Evolutionary conservation across 2,797 vertebrate species (phyloP), one percentile per base, ranked within the genome.

Genomic region (Nannoperca obscura): DNA sequence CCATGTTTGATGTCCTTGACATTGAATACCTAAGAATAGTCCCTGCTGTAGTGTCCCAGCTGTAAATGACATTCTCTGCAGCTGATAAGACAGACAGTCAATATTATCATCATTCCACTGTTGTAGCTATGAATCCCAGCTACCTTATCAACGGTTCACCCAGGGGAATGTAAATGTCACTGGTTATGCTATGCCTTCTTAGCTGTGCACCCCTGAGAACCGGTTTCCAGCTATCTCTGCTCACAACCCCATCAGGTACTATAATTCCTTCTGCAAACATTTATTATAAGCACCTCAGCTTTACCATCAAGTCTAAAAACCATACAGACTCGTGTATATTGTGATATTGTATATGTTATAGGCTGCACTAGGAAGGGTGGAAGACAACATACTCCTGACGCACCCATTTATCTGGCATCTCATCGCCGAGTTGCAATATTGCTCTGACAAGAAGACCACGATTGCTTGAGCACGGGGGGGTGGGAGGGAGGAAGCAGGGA

Each of bases 401-500:
- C 74, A 60, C 44, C 73, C 72, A 68, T 88, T 90, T 86, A 92
- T 89, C 88, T 76, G 74, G 40, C 72, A 74, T 92, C 86, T 90
- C 82, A 86, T 91, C 82, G 22, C 57, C 3, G 14, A 55, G 50
- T 62, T 82, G 68, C 74, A 89, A 86, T 91, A 86, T 88, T 71
- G 61, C 65, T 66, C 61, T 54, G 86, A 91, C 77, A 78, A 86
- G 83, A 78, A 65, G 64, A 70, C 30, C 54, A 46, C 8, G 49
- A 88, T 85, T 87, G 79, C 82, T 67, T 79, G 76, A 78, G 74
- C 38, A 27, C 14, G 4, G 34, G 59, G 27, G 30, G 49, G 65
- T 10, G 7, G 27, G 15, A 2, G 44, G 46, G 19, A 24, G 34
- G 2, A 10, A 34, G 36, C 7, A 38, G n/a, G 14, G 19, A 4